phyloP scores from a whole-genome alignment of 2,888 invertebrate genomes.

The Macropis europaea region DNA sequence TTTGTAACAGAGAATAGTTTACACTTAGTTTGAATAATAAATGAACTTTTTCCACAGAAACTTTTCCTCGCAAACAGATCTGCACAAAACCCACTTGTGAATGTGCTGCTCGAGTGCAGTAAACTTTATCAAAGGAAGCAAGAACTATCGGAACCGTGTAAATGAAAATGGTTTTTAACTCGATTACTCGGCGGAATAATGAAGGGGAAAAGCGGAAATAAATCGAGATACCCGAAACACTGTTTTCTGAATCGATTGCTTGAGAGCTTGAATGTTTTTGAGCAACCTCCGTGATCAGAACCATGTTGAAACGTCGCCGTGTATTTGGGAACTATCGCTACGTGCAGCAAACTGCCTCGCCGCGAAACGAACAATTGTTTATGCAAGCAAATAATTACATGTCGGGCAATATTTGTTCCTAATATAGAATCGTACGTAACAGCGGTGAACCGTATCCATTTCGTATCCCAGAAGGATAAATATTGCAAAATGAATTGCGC shows the following conservation, averaged over 20 bases:
- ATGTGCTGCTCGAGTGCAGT: background rate
- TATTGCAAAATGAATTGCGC: background rate
- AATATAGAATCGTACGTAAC: background rate
- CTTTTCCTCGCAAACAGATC: no score
- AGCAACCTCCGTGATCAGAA: no score
- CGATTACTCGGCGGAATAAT: constrained; percentile 9
- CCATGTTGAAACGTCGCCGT: no score
- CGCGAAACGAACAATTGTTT: background rate
- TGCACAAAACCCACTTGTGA: background rate
- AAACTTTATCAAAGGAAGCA: background rate
- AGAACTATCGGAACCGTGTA: background rate
- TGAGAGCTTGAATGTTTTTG: no score
- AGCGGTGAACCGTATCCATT: background rate
- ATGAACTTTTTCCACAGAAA: no score
- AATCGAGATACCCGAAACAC: no score
- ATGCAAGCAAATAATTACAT: constrained; percentile 14
- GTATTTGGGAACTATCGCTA: no score
- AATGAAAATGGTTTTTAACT: constrained; percentile 18
- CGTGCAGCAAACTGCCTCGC: background rate
- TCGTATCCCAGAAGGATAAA: constrained; percentile 1
- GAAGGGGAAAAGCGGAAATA: background rate
- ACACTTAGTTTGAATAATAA: no score
- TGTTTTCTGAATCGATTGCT: no score
- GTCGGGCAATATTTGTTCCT: background rate
- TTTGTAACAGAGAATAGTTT: no score